Evolutionary conservation across 1,140 invertebrate genomes (phyloP).

Genomic region (Frieseomelitta varia): DNA sequence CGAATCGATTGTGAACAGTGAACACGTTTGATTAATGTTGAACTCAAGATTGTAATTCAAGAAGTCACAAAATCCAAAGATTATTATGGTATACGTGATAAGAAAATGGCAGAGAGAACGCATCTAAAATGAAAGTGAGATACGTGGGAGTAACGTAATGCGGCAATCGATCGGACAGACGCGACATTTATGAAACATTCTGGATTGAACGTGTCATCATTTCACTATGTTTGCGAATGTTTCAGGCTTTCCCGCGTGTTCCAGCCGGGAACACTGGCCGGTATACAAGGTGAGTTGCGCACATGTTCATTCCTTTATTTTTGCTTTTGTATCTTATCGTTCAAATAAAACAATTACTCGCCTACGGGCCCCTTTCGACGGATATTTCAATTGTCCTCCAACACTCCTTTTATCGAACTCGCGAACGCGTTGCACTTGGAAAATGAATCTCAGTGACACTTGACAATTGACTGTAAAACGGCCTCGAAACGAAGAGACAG

Average conservation of each 20-base stretch:
- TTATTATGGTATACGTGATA: not conserved
- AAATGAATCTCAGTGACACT: conserved; percentile 42
- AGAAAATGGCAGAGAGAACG: not conserved
- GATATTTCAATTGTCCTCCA: not conserved
- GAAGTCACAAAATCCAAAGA: not conserved
- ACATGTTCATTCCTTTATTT: not conserved
- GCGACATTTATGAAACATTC: not conserved
- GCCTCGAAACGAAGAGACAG: not conserved
- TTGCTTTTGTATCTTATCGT: not conserved
- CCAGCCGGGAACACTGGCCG: conserved; percentile 81
- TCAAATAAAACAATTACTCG: not conserved
- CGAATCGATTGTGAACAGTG: fast-evolving
- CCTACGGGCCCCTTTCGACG: not conserved
- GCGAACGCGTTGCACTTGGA: not conserved
- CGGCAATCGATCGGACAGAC: not conserved
- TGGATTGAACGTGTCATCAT: not conserved
- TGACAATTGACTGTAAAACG: conserved; percentile 60
- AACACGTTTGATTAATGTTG: not conserved
- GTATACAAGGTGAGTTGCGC: conserved; percentile 80
- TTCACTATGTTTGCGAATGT: conserved; percentile 55
- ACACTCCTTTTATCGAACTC: not conserved
- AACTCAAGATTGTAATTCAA: not conserved
- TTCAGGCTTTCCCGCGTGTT: conserved; percentile 82
- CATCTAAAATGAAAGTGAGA: not conserved
- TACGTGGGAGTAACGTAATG: not conserved